These are phyloP conservation scores for Leptogaster cylindrica DNA, from an alignment of 2,888 invertebrate species.

Conservation along the genomic window DNA sequence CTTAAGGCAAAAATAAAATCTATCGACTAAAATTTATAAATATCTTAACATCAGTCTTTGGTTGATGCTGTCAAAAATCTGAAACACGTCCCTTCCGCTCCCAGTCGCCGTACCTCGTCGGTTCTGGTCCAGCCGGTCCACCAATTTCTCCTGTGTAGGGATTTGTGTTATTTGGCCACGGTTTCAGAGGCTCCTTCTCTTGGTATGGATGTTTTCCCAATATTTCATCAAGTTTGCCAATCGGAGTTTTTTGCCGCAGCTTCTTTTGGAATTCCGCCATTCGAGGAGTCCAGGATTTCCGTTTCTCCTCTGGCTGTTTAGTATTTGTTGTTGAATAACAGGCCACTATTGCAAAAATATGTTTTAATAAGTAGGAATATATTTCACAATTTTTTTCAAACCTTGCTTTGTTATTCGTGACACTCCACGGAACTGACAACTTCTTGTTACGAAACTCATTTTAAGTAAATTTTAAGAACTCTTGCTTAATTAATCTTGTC, in stretches of 20 bases:
- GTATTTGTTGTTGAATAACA: conserved; percentile 4
- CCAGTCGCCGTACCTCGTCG: conserved; percentile 99
- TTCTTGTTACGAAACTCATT: conserved; percentile 16
- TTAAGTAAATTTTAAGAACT: no score
- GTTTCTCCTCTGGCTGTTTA: background rate
- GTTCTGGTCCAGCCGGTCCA: conserved; percentile 96
- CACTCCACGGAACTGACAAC: background rate
- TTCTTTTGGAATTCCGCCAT: conserved; percentile 78
- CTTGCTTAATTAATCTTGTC: no score
- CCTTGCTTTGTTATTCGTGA: conserved; percentile 17
- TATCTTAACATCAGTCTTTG: conserved; percentile 23
- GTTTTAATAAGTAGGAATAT: background rate
- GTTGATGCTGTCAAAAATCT: conserved; percentile 76
- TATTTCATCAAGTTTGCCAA: conserved; percentile 79
- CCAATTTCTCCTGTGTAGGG: conserved; percentile 94
- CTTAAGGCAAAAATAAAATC: background rate
- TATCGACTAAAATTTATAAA: conserved; percentile 16
- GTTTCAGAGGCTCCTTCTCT: conserved; percentile 81
- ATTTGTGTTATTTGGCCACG: conserved; percentile 87
- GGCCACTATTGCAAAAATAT: background rate
- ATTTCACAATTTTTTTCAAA: conserved; percentile 10
- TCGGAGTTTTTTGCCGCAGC: conserved; percentile 71
- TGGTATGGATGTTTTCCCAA: conserved; percentile 73
- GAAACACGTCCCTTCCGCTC: conserved; percentile 96
- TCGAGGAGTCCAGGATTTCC: conserved; percentile 63